These are phyloP conservation scores for Macrotus californicus DNA, from an alignment of 2,113 vertebrate genomes.

Conservation along the genomic window DNA sequence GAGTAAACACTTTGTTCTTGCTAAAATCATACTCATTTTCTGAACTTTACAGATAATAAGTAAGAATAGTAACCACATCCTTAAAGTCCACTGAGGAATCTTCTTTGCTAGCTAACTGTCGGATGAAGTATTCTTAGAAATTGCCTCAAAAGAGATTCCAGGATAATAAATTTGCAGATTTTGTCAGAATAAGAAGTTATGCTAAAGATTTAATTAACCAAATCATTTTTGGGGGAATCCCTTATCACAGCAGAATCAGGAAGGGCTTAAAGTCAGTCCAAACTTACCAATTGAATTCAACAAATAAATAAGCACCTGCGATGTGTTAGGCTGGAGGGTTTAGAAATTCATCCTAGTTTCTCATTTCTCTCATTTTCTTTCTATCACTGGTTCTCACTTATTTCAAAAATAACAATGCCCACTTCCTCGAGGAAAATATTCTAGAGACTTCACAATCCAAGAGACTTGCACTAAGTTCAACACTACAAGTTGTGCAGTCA, in stretches of 20 bases:
- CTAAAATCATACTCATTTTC: neutral
- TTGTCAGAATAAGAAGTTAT: neutral
- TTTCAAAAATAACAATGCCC: neutral
- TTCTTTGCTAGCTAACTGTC: neutral
- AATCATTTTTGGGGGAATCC: neutral
- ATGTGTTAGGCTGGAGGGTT: neutral
- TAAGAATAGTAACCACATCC: neutral
- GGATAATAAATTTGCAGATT: neutral
- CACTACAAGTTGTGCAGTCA: neutral
- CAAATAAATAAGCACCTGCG: neutral
- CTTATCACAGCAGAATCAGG: neutral
- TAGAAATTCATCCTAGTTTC: neutral
- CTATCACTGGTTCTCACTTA: neutral
- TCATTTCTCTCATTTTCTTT: neutral
- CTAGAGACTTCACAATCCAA: neutral
- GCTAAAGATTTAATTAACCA: neutral
- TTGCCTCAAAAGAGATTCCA: neutral
- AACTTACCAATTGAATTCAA: neutral
- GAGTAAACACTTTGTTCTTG: constrained; percentile 35
- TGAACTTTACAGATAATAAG: neutral
- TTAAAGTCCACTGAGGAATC: neutral
- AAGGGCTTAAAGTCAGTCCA: neutral
- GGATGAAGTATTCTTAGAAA: neutral
- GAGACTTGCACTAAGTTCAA: neutral
- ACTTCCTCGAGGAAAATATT: neutral